Evolutionary conservation across 92 coral and sea anemone genomes (phyloP), one percentile per base, ranked within the genome.

Genomic region (Epizoanthus stellaris): DNA sequence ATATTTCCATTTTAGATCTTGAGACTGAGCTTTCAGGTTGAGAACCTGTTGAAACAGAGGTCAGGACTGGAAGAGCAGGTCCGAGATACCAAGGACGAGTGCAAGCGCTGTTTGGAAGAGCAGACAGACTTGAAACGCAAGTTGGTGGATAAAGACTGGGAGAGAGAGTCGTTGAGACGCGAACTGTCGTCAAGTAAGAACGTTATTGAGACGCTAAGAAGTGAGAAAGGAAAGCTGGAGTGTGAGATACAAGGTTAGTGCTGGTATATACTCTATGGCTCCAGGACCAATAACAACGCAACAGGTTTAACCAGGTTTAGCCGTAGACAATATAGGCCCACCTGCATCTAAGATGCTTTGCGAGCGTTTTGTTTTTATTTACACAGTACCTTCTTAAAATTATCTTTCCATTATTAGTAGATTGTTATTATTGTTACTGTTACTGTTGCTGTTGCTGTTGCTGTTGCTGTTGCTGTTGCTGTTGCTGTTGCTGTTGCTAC

Each of bases 101-200:
- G 66, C 64, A 75, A 20, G 64, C 52, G 19, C 14, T 62, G 42
- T 11, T 39, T 79, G 67, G 71, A 79, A 45, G 83, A 79, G 13
- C 83, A 79, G 25, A 79, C 83, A 62, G 72, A 62, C 30, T 0
- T 79, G 61, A 79, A 79, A 20, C 83, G 83, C 19, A 62, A 63
- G 17, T 64, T 79, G 71, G 83, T 62, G 23, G 83, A 79, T 53
- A 79, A 19, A 42, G 83, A 79, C 72, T 79, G 83, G 83, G 25
- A 79, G 34, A 70, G 49, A 43, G 83, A 79, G 53, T 40, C 83
- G 8, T 19, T 79, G 42, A 79, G 15, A 43, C 83, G 83, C 13
- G 83, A 79, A 45, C 42, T 79, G 11, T 13, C n/a, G 13, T 20
- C 72, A 19, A 39, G 72, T 64, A 79, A 79, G 45, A 13, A 4